Base-by-base conservation (phyloP, 2,888 invertebrate species). In the Machimus rusticus region DNA sequence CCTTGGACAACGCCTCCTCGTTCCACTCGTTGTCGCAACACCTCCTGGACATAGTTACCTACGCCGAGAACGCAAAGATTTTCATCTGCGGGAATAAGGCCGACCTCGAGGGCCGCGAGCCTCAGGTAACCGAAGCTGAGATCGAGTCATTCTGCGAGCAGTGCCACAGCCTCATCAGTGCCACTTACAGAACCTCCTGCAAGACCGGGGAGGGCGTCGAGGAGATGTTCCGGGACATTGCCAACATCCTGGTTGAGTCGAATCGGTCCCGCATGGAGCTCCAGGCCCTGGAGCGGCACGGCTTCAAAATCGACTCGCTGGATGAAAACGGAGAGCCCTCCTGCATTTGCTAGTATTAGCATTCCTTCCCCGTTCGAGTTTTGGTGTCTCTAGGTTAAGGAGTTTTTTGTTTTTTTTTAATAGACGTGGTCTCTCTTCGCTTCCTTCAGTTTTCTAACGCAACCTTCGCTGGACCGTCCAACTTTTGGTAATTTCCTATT, bases 61-160 rank as follows among this genome's bases (percentile, higher is more conserved):
- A 97, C 92, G 98, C 98, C 12, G 98, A 98, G 92, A 98, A 97
- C 93, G 98, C 98, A 5, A 98, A 98, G 93, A 98, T 99, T 92
- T 98, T 97, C 93, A 94, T 98, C 19, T 98, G 98, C 93, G 98
- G 98, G 81, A 98, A 98, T 92, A 98, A 98, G 93, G 95, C 95
- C 82, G 98, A 98, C 92, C 93, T 97, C 85, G 96, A 96, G 90
- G 95, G 95, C 14, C 93, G 93, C 31, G 94, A 95, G 86, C 96
- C 96, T 1, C 96, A 97, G 93, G 92, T 98, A 9, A 96, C 96
- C 19, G 97, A 98, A 91, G 94, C 95, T 87, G 98, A 98, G 92
- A 96, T 98, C 93, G 97, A 98, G 91, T 95, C 95, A 89, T 98
- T 98, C 92, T 97, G 97, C 93, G 97, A 97, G 92, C 98, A 98